Evolutionary conservation across 2,888 invertebrate species (phyloP).

Genomic region (Trisateles emortualis): DNA sequence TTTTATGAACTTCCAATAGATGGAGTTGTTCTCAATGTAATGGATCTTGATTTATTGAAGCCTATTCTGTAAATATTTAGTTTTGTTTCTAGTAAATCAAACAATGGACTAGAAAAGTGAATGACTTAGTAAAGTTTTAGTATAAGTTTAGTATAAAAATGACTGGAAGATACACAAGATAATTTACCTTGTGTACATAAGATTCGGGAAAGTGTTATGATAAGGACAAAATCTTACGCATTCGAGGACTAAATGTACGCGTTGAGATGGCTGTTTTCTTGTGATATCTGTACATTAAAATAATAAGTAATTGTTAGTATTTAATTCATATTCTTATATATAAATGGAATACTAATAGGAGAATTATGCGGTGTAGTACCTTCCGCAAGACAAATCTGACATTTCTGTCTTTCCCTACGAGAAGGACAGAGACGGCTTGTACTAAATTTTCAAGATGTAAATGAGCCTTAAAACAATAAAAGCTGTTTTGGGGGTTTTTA

Average conservation of each 20-base stretch:
- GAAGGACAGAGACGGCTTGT: background rate
- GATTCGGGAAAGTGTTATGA: conserved; percentile 14
- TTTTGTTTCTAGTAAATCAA: conserved; percentile 21
- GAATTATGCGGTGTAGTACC: background rate
- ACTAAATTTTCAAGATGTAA: background rate
- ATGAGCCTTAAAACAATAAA: background rate
- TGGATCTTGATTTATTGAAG: background rate
- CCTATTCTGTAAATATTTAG: conserved; percentile 32
- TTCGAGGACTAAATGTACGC: conserved; percentile 16
- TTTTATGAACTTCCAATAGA: conserved; percentile 5
- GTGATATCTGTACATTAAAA: conserved; percentile 41
- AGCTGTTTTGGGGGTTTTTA: background rate
- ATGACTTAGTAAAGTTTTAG: conserved; percentile 28
- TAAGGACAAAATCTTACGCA: conserved; percentile 17
- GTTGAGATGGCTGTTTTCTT: conserved; percentile 32
- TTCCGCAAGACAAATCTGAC: background rate
- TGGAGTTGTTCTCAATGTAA: conserved; percentile 13
- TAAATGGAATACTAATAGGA: background rate
- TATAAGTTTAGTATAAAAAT: conserved; percentile 32
- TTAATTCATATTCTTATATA: conserved; percentile 1
- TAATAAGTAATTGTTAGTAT: conserved; percentile 15
- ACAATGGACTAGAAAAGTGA: conserved; percentile 29
- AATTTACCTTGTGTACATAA: conserved; percentile 9
- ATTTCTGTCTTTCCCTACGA: background rate
- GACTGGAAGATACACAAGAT: conserved; percentile 19